These are phyloP conservation scores for Drosophila truncata DNA, from an alignment of 1,140 invertebrate genomes.

Conservation along the genomic window DNA sequence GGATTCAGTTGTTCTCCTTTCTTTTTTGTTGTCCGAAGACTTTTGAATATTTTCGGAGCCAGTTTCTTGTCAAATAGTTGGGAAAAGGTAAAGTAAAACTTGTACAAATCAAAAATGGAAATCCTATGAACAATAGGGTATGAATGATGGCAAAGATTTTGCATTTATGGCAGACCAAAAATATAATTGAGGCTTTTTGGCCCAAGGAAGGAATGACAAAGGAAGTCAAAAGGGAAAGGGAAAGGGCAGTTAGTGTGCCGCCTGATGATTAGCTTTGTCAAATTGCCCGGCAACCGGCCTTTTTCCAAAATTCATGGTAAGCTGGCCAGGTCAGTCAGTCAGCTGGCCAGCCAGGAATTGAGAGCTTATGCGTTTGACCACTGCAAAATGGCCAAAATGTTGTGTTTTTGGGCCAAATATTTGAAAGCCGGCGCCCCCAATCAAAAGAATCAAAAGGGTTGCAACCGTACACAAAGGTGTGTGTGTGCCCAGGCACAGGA, in stretches of 20 bases:
- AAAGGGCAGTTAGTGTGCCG: background rate
- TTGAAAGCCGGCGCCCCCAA: background rate
- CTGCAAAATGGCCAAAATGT: background rate
- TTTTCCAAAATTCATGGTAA: constrained; percentile 3
- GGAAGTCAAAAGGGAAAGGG: background rate
- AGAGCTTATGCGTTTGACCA: constrained; percentile 15
- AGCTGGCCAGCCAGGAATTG: background rate
- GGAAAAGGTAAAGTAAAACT: background rate
- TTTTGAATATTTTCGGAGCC: background rate
- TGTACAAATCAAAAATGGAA: constrained; percentile 20
- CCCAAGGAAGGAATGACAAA: background rate
- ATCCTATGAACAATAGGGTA: background rate
- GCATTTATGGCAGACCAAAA: constrained; percentile 13
- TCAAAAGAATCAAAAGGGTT: constrained; percentile 4
- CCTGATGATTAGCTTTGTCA: constrained; percentile 42
- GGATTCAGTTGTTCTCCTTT: background rate
- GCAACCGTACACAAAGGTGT: background rate
- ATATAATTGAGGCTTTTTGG: constrained; percentile 18
- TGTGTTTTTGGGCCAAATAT: constrained; percentile 13
- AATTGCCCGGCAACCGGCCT: constrained; percentile 24
- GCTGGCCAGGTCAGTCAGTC: background rate
- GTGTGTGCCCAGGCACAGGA: background rate
- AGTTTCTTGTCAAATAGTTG: background rate
- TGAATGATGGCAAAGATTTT: background rate
- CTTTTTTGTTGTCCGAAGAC: background rate